These are phyloP conservation scores for Dysmachus trigonus DNA, from an alignment of 2,888 invertebrate genomes.

Conservation along the genomic window DNA sequence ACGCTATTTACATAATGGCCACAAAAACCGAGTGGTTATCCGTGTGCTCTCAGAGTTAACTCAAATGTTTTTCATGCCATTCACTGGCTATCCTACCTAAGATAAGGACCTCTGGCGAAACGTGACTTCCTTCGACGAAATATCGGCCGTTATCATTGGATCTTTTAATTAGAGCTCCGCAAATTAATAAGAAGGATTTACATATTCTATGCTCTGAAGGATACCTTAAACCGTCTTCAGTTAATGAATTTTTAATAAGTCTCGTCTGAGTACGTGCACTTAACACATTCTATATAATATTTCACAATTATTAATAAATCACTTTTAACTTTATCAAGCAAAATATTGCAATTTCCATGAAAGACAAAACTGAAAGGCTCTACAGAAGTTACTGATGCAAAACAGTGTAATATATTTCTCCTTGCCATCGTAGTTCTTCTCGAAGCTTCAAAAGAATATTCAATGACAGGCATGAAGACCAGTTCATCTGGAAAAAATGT, in stretches of 20 bases:
- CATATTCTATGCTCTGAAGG: neutral
- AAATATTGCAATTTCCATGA: neutral
- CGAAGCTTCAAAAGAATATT: neutral
- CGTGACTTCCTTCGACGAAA: neutral
- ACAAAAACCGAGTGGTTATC: neutral
- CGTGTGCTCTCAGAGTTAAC: neutral
- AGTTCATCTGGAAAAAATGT: neutral
- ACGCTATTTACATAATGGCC: neutral
- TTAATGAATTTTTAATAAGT: neutral
- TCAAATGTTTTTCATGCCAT: neutral
- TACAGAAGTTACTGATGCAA: neutral
- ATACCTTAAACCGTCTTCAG: neutral
- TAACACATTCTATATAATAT: neutral
- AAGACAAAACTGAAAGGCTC: neutral
- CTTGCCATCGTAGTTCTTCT: neutral
- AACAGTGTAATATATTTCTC: neutral
- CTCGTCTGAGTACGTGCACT: neutral
- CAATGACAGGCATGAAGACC: neutral
- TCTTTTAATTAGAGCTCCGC: neutral
- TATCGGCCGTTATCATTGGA: neutral
- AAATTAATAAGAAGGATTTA: neutral
- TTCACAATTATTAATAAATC: neutral
- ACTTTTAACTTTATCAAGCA: neutral
- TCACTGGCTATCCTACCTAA: neutral
- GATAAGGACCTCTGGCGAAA: neutral